Base-by-base conservation (phyloP, 2,113 vertebrate species). In the Glareola pratincola region DNA sequence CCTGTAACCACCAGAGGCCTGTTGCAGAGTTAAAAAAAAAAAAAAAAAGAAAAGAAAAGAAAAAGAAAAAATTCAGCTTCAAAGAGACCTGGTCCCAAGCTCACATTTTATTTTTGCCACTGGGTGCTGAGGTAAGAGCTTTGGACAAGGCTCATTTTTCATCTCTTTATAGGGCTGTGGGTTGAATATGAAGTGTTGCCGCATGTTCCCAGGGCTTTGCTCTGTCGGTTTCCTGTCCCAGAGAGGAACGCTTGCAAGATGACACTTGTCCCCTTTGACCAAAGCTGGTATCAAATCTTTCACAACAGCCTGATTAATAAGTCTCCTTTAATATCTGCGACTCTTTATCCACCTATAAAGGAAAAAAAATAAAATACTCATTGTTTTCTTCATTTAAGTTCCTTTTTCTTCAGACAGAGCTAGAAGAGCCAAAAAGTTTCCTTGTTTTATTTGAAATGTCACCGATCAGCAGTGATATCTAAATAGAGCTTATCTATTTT, bases 1-100 rank as follows among this genome's bases (percentile, higher is more conserved):
- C 98, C 98, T 98, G 97, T 97, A 98, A 98, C 98, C 98, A 98
- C 99, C 97, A 98, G 98, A 98, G 98, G 98, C 98, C 98, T 98
- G 97, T 98, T 98, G 98, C 97, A 98, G 98, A 97, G 91, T 93
- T 98, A 54, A 39, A 94, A 85, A 89, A 80, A 90, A 97, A 83
- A 90, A 96, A 53, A 95, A 84, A 88, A 78, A 87, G 96, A 95
- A 88, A 13, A 62, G 78, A 71, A 96, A 90, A 89, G 72, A 50
- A 48, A 85, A 77, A 56, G 13, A 48, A 67, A 74, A 83, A 78
- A 76, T 39, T 88, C 97, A 91, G 95, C 97, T 98, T 98, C 98
- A 98, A 97, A 98, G 97, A 98, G 97, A 97, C 95, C 91, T 88
- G 92, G 97, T 98, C 97, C 98, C 97, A 91, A 96, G 97, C 96